Base-by-base conservation (phyloP, 2,797 vertebrate species). In the Rhabdophis nuchalis region DNA sequence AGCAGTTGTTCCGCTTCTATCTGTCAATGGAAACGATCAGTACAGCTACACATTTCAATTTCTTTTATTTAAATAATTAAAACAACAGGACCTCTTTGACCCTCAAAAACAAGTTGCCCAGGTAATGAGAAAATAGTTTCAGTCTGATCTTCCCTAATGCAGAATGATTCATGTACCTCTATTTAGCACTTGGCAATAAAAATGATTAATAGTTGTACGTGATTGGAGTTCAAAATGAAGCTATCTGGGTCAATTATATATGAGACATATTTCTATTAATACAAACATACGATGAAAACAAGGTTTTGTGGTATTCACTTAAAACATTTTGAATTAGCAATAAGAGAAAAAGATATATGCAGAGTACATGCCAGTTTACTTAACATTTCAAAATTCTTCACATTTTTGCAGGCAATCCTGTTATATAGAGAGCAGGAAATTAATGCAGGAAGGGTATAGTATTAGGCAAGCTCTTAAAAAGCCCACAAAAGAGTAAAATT, bases 181-280 rank as follows among this genome's bases (percentile, higher is more conserved):
- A 89, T 87, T 92, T 90, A 92, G 13, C 52, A 68, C 85, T 68
- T 88, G 53, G 72, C 68, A 92, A 90, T 90, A 90, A 90, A 92
- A 85, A 90, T 68, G 36, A 93, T 85, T 85, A 92, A 90, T 36
- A 41, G 56, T 87, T 46, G 53, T 60, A 92, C 4, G 6, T 87
- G 89, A 60, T 18, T n/a, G 14, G 20, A 92, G 60, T 86, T 89
- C 61, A 52, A 53, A 92, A 92, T 27, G 14, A 53, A 90, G 29
- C 53, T 77, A 77, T 58, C 41, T 87, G 87, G 23, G 41, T 87
- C n/a, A 87, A n/a, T 90, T 87, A 87, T 50, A 87, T 87, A 23
- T 60, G 20, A 57, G 12, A 89, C 52, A 92, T 20, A 41, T 57
- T 77, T 72, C 12, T 27, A 46, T 54, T 52, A 57, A 12, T 87